These are phyloP conservation scores for Matsumurasca onukii DNA, from an alignment of 1,140 invertebrate genomes.

Conservation along the genomic window DNA sequence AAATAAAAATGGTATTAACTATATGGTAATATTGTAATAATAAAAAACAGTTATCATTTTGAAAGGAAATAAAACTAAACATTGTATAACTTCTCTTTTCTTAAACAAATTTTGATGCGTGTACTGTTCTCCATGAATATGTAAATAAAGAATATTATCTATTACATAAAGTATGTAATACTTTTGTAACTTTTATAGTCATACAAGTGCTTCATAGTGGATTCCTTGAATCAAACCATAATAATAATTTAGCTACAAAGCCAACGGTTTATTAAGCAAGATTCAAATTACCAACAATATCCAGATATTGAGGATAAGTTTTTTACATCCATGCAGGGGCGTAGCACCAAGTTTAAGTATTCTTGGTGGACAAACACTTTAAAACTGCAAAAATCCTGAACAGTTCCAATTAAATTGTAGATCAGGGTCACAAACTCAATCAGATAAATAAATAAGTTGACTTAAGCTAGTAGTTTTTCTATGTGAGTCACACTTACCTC, in stretches of 20 bases:
- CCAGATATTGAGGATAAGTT: background rate
- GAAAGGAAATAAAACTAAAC: background rate
- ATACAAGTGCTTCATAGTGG: no score
- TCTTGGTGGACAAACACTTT: background rate
- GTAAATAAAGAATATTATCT: no score
- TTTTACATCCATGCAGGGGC: background rate
- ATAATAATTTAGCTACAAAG: no score
- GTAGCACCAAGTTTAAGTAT: background rate
- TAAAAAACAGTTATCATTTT: background rate
- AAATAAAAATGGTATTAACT: no score
- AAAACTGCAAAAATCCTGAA: background rate
- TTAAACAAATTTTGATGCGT: background rate
- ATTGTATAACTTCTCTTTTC: background rate
- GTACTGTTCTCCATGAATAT: no score
- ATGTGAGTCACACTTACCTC: constrained; percentile 54
- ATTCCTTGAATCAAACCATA: no score
- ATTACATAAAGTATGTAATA: background rate
- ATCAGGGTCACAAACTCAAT: background rate
- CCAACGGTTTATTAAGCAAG: no score
- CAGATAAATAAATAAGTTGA: background rate
- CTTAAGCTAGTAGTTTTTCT: background rate
- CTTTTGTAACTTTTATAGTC: background rate
- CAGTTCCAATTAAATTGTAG: background rate
- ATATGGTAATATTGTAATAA: background rate
- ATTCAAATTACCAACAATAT: no score